These are phyloP conservation scores for Tauraco hartlaubi DNA, from an alignment of 2,797 vertebrate genomes.

Conservation along the genomic window DNA sequence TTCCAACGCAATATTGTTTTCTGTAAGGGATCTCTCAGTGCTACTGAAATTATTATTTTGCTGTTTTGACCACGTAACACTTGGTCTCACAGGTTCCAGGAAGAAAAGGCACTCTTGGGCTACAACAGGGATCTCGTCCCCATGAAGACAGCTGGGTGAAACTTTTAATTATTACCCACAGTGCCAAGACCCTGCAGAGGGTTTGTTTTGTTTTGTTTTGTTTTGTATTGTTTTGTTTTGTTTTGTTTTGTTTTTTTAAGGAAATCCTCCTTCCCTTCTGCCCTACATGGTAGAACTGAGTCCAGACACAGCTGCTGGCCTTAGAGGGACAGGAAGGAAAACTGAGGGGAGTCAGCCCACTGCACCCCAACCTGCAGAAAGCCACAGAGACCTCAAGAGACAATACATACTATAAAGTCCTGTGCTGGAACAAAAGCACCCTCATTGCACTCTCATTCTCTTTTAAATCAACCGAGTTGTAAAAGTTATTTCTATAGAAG, in stretches of 20 bases:
- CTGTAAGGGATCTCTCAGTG: background rate
- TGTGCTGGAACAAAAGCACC: conserved; percentile 24
- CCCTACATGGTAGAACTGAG: background rate
- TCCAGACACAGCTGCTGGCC: background rate
- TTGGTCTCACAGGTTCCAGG: background rate
- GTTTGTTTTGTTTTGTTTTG: background rate
- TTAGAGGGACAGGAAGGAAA: background rate
- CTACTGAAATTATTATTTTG: background rate
- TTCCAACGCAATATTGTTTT: background rate
- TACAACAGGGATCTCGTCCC: background rate
- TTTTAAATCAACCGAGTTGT: conserved; percentile 37
- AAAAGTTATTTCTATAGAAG: conserved; percentile 58
- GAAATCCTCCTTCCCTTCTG: background rate
- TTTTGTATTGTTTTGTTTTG: background rate
- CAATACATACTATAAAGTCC: conserved; percentile 36
- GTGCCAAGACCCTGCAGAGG: background rate
- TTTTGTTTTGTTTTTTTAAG: background rate
- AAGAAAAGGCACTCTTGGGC: background rate
- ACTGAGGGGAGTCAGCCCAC: background rate
- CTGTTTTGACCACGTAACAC: background rate
- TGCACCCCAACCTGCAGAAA: background rate
- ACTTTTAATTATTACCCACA: background rate
- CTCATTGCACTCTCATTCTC: conserved; percentile 25
- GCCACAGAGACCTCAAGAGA: background rate
- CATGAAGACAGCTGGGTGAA: background rate